Percentiles rank a stretch among this genome's conserved stretches.
phyloP scores from a whole-genome alignment of 2,113 vertebrate species.

The Pantherophis guttatus region DNA sequence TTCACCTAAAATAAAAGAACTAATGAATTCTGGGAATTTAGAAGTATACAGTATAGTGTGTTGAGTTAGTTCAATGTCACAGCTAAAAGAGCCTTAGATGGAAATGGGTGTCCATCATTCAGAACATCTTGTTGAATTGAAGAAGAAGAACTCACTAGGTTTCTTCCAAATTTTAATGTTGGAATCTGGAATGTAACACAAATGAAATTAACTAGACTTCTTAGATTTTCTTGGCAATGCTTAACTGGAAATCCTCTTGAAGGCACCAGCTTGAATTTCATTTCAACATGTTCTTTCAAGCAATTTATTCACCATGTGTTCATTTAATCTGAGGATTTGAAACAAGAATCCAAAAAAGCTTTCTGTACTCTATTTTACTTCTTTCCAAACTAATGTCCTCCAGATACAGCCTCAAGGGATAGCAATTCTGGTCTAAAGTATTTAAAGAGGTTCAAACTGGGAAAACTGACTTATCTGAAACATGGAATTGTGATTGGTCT shows the following conservation, averaged over 20 bases:
- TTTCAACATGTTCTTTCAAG: constrained; percentile 21
- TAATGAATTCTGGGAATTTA: neutral
- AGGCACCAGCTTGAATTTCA: constrained; percentile 12
- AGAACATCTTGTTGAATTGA: neutral
- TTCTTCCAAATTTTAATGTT: neutral
- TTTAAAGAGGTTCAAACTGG: neutral
- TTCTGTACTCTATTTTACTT: neutral
- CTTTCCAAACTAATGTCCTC: neutral
- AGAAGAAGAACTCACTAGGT: neutral
- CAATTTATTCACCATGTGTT: constrained; percentile 4
- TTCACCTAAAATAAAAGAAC: neutral
- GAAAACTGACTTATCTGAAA: neutral
- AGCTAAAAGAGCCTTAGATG: neutral
- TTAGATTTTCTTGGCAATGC: constrained; percentile 8
- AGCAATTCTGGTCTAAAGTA: neutral
- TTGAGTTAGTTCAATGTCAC: neutral
- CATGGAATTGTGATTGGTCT: neutral
- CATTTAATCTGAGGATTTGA: neutral
- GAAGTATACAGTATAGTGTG: neutral
- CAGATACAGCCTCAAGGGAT: neutral
- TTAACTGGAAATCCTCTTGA: constrained; percentile 18
- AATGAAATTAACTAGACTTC: neutral
- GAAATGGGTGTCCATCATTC: neutral
- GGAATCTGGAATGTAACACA: constrained; percentile 14
- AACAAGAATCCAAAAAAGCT: neutral